Evolutionary conservation across 2,888 invertebrate genomes (phyloP), one percentile per base, ranked within the genome.

Genomic region (Drosophila ustulata): DNA sequence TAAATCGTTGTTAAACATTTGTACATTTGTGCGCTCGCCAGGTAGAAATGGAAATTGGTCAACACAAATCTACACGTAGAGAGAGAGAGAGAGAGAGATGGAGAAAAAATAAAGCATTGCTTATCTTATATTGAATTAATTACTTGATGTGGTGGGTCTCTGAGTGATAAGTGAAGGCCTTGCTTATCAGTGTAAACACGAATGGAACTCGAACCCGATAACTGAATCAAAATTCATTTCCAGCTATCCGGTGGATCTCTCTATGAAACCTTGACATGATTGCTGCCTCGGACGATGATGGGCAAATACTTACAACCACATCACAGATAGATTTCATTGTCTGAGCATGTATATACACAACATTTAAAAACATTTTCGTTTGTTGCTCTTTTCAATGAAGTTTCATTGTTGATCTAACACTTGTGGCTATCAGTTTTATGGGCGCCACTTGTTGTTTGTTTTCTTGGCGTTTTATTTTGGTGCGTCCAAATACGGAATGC

Each of bases 401-500:
- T 67, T 71, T 59, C 37, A 53, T 71, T 76, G 72, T 68, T 76
- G 64, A 64, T 68, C 37, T 45, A 52, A 76, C 77, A 72, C 68
- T 75, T 61, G 53, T 23, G 39, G 41, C 67, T 51, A 68, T 75
- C 56, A 43, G 41, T 76, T 75, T 76, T 76, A 72, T 64, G 61
- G 61, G 68, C 77, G 77, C 77, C 68, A 72, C 77, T 72, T 74
- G 74, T 62, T 55, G 52, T 59, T 63, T 46, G 30, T 68, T 53
- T 53, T 28, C 6, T 4, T 37, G 11, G 4, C 9, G 18, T 26
- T 49, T 23, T 26, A 2, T 11, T 32, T 66, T 23, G 37, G 28
- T 50, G 62, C 45, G 6, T 72, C 37, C 25, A 59, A 58, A 50
- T 50, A 30, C 66, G 61, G 18, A 75, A 66, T 45, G 52, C 37